Evolutionary conservation across 2,888 invertebrate genomes (phyloP).

Genomic region (Drosophila vallismaia): DNA sequence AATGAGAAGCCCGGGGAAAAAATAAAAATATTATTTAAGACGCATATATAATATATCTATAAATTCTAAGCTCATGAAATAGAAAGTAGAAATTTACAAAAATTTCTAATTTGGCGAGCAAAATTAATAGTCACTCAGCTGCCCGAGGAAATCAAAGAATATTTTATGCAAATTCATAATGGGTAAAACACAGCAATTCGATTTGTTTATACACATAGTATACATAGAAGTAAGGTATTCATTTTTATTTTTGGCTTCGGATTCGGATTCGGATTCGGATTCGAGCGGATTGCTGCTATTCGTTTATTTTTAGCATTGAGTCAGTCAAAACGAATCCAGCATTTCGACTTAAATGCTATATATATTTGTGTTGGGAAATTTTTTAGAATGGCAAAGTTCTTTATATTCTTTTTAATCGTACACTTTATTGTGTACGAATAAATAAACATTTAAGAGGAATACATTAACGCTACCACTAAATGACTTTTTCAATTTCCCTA

Average conservation of each 20-base stretch:
- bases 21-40: constrained; percentile 3
- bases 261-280: constrained; percentile 25
- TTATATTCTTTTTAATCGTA: not conserved
- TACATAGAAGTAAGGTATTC: constrained; percentile 33
- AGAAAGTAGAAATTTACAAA: constrained; percentile 70
- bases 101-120: constrained; percentile 30
- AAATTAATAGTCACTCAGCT: constrained; percentile 27
- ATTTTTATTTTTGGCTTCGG: constrained; percentile 22
- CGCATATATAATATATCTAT: not conserved
- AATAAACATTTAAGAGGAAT: constrained; percentile 55
- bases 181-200: constrained; percentile 61
- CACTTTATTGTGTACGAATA: constrained; percentile 35
- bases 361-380: not conserved
- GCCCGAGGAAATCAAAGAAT: constrained; percentile 37
- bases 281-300: constrained; percentile 28
- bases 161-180: constrained; percentile 65
- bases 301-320: constrained; percentile 71
- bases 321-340: constrained; percentile 61
- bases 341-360: constrained; percentile 38
- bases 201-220: constrained; percentile 40
- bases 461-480: not conserved
- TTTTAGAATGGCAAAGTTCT: constrained; percentile 15
- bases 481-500: not conserved
- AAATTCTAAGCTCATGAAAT: constrained; percentile 53
- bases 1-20: constrained; percentile 35